Evolutionary conservation across 2,888 invertebrate genomes (phyloP), one percentile per base, ranked within the genome.

Genomic region (Polylopha cassiicola): DNA sequence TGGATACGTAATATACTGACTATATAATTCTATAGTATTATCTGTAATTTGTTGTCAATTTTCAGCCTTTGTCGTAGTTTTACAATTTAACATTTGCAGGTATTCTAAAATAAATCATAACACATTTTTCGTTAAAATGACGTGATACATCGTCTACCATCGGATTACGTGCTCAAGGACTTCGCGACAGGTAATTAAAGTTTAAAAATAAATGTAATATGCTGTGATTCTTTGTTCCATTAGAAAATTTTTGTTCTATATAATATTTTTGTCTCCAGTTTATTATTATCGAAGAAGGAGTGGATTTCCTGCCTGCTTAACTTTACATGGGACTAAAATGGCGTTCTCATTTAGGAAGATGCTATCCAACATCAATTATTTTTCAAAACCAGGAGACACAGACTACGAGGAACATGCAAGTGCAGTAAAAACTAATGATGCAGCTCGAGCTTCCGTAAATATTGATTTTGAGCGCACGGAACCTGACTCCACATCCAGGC

Each of bases 261-360:
- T 27, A 32, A 36, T 20, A 39, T 42, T 38, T 38, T 38, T 43
- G 15, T 36, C 20, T 13, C 9, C 38, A 39, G 33, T 37, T 43
- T 37, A 45, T 34, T 30, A 34, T 24, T 39, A 11, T 10, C 15
- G 43, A 23, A 9, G 20, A 37, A 36, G 15, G 11, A 20, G 22
- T 17, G 9, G n/a, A 30, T 24, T 22, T 33, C 18, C 37, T 29
- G 31, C 18, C 17, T 11, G 33, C 29, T 18, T 13, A 22, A 14
- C 17, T 15, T 37, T 36, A 29, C n/a, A 36, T 43, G 27, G 7
- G 18, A 37, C 4, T 22, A 65, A 52, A 55, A 85, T 85, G 85
- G 77, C 84, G 68, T 85, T 84, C 58, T 78, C 85, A 2, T 50
- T 85, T 30, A 56, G 79, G 46, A 80, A 75, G 57, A 85, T 85